Base-by-base conservation (phyloP, 2,888 invertebrate genomes). In the Apamea epomidion region DNA sequence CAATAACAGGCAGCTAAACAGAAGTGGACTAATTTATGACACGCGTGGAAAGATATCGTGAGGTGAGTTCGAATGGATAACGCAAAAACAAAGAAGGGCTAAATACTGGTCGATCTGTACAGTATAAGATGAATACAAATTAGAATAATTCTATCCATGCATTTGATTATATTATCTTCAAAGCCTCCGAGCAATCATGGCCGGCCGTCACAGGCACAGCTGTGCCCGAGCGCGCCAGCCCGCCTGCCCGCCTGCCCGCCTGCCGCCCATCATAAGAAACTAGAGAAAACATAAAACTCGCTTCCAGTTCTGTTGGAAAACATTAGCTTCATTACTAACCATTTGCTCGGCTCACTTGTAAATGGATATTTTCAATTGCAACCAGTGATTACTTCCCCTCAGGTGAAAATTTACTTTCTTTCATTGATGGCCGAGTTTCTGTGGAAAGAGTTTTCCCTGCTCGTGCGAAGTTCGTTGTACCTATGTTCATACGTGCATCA, bases 361-460 rank as follows among this genome's bases (percentile, higher is more conserved):
- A 94, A 94, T 93, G 89, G 87, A 91, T 89, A 92, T 93, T 94
- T 94, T 93, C 93, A 93, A 94, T 93, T 92, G 91, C 92, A 90
- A 91, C 90, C 88, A 91, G 90, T 92, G 89, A 94, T 95, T 94
- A 95, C 92, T 87, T 87, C 89, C 87, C 87, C 93, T 92, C 89
- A 81, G 90, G 93, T 94, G 94, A 94, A 94, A 95, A 94, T 92
- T 89, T 89, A 93, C 93, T 95, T 95, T 95, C 95, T 91, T 92
- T 89, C 88, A 88, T 91, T 91, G 87, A 91, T 90, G 88, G 89
- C 89, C 91, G 90, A 90, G 89, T 92, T 86, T 86, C 85, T 86
- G 76, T 83, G 82, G 79, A 86, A 88, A 86, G 79, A 89, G 86
- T 87, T 92, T 91, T 91, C 90, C 82, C 80, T 75, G 67, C 75